Conservation (phyloP, 2,797 vertebrate species). For the Tapera naevia region DNA sequence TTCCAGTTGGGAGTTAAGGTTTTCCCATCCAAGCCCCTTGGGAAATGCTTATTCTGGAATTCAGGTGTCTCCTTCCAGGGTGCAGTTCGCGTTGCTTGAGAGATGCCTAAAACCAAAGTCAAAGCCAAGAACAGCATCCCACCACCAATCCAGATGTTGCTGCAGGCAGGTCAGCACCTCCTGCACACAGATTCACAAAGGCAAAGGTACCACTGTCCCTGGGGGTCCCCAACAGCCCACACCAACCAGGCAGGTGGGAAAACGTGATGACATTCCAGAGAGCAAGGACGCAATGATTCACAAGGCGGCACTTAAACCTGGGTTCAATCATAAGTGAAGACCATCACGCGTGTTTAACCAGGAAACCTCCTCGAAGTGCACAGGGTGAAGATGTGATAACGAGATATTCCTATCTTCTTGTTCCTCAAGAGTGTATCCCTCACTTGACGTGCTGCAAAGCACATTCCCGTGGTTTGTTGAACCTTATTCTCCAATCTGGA, state of each 20-base stretch:
- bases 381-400: not conserved
- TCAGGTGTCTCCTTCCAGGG: not conserved
- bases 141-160: not conserved
- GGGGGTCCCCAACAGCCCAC: not conserved
- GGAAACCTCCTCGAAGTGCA: not conserved
- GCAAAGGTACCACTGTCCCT: not conserved
- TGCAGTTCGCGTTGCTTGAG: not conserved
- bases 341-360: not conserved
- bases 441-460: not conserved
- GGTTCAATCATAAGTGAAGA: not conserved
- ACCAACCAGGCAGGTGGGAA: not conserved
- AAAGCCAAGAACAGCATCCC: not conserved
- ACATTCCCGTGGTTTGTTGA: not conserved
- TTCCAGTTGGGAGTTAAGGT: not conserved
- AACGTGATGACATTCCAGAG: not conserved
- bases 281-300: not conserved
- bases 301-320: not conserved
- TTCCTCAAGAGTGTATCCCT: not conserved
- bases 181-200: fast-evolving
- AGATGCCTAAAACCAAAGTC: not conserved
- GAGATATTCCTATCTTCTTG: not conserved
- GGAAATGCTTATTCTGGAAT: not conserved
- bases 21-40: not conserved
- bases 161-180: not conserved
- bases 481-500: not conserved